Evolutionary conservation across 2,113 vertebrate genomes (phyloP).

Genomic region (Mastomys natalensis): DNA sequence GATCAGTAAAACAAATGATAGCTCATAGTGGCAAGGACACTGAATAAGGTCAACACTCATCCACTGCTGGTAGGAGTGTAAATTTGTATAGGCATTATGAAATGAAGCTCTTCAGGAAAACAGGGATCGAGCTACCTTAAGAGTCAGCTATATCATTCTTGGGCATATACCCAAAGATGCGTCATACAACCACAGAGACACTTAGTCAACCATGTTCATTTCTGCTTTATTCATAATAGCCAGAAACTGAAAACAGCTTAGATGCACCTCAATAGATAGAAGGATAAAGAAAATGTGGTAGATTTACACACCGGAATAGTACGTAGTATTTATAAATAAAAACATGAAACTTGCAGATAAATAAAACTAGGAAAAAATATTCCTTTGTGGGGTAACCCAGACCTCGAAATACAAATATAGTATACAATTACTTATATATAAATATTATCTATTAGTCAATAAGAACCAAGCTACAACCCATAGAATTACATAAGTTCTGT

Average conservation of each 20-base stretch:
- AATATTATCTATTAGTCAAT: background rate
- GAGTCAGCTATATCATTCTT: background rate
- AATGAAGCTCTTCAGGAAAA: background rate
- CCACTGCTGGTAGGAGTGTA: background rate
- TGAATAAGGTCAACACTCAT: background rate
- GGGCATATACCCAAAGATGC: background rate
- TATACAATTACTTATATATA: background rate
- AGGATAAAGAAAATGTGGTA: background rate
- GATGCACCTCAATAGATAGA: background rate
- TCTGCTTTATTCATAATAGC: background rate
- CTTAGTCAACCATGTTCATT: background rate
- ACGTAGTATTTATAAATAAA: background rate
- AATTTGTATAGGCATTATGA: background rate
- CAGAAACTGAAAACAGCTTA: background rate
- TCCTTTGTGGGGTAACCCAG: background rate
- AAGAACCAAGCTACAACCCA: background rate
- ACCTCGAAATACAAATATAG: background rate
- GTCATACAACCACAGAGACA: background rate
- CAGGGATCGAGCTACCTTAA: background rate
- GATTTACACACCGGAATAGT: background rate
- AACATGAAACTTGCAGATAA: background rate
- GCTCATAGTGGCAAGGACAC: background rate
- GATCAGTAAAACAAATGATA: background rate
- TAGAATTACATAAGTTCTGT: background rate
- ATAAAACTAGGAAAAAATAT: background rate